Base-by-base conservation (phyloP, 2,113 vertebrate species). In the Syngnathus typhle region DNA sequence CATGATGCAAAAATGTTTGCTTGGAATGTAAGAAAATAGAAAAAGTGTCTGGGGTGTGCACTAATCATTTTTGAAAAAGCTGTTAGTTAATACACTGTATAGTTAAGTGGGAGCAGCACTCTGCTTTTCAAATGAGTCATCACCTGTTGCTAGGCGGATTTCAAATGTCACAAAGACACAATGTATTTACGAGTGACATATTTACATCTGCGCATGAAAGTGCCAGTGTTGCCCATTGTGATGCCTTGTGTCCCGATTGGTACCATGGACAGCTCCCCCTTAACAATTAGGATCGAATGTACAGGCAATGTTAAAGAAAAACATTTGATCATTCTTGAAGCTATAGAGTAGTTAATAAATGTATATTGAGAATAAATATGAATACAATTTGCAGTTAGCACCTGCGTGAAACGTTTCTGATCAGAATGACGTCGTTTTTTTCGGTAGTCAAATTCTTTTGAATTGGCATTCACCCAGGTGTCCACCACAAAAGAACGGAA, bases 201-300 rank as follows among this genome's bases (percentile, higher is more conserved):
- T 21, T 5, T 18, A 19, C n/a, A n/a, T n/a, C n/a, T 7, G 49
- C 49, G 4, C 18, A n/a, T 12, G 10, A 27, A 10, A 54, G 8
- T n/a, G 60, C 47, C 67, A 67, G 60, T 55, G 82, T 86, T 84
- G 82, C 85, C 82, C 69, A 6, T 39, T 83, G 85, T 82, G 76
- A 84, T 77, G 56, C 58, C 52, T 44, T 69, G 79, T 27, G 52
- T 55, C 52, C 52, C 21, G 1, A 9, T 27, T 1, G 11, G 1
- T 3, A 11, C 21, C 23, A n/a, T 23, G 21, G 2, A 23, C n/a
- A 54, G 43, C 15, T 46, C 43, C 43, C 4, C 10, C 13, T 15
- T 12, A 10, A 12, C 43, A 7, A 44, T 3, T 11, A 12, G 1
- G 10, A 44, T 12, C 0, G 43, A 44, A 44, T 44, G 9, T 11